Percentiles rank a stretch among this genome's conserved stretches.
Conservation (phyloP, 2,888 invertebrate genomes). For the Cerastis rubricosa region DNA sequence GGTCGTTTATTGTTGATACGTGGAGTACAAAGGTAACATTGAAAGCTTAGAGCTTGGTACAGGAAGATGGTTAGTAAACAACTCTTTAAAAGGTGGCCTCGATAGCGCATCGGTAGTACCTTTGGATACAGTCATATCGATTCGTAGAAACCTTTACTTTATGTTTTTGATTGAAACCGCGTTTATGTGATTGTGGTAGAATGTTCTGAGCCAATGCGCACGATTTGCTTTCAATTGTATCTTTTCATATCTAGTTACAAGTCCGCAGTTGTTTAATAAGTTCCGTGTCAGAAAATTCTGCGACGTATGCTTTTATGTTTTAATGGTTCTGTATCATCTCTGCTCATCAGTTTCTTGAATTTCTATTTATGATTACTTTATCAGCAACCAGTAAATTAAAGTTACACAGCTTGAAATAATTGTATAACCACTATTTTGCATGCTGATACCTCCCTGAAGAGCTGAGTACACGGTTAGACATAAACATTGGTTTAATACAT, state of each 20-base stretch:
- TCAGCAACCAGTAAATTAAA: background rate
- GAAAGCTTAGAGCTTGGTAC: conserved; percentile 66
- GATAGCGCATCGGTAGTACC: conserved; percentile 60
- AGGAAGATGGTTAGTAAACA: conserved; percentile 68
- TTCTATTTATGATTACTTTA: background rate
- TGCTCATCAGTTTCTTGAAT: background rate
- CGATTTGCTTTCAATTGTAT: conserved; percentile 51
- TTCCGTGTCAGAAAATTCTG: conserved; percentile 34
- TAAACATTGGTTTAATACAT: background rate
- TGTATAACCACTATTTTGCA: background rate
- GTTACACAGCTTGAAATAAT: background rate
- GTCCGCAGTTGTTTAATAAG: conserved; percentile 7
- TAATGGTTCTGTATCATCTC: conserved; percentile 20
- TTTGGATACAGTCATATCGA: conserved; percentile 67
- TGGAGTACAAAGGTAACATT: conserved; percentile 75
- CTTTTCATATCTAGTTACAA: conserved; percentile 17
- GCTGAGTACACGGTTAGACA: too few relatives aligned
- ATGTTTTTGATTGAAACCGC: conserved; percentile 58
- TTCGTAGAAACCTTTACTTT: conserved; percentile 70
- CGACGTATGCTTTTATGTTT: background rate
- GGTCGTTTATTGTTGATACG: conserved; percentile 80
- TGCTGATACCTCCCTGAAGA: background rate
- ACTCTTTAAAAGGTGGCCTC: conserved; percentile 75
- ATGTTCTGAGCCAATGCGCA: conserved; percentile 41
- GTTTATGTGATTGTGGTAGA: conserved; percentile 33